Base-by-base conservation (phyloP, 2,888 invertebrate species). In the Andrena minutula region DNA sequence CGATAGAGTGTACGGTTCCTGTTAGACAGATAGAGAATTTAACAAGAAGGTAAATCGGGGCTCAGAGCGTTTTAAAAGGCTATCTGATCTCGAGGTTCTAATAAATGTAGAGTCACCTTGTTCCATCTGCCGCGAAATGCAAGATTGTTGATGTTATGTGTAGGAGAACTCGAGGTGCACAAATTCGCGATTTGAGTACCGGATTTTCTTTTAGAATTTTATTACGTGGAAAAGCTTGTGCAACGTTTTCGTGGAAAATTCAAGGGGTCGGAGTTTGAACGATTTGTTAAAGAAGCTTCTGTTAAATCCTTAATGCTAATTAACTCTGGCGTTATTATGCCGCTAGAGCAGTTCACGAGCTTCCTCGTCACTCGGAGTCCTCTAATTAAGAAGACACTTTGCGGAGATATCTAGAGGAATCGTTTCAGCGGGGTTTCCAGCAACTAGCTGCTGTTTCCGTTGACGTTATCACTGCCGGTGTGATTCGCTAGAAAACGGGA, bases 261-360 rank as follows among this genome's bases (percentile, higher is more conserved):
- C 60, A n/a, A 5, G 16, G 30, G 7, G 28, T 60, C 60, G 28
- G 28, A 7, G n/a, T 60, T 2, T 6, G 28, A 28, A 20, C 6
- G 47, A 20, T 26, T 12, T 5, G 12, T n/a, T n/a, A n/a, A n/a
- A 20, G 47, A 60, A 41, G 16, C 41, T 53, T 53, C 53, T 5
- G 69, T 60, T 70, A 41, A 60, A 70, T 70, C 12, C 58, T 70
- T 47, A 60, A 47, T 16, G 58, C 60, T 58, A 70, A 70, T 60
- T 70, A 58, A 23, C 58, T 35, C 5, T 12, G 35, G 32, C 1
- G 68, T 30, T 16, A 68, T 56, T 56, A 56, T 16, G n/a, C 26
- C 20, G 51, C n/a, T 12, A 23, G 53, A 68, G 32, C 47, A 30
- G n/a, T 30, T 35, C 53, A 1, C 53, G n/a, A 30, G 68, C 26